Conservation (phyloP, 2,113 vertebrate genomes). For the Geothlypis trichas region DNA sequence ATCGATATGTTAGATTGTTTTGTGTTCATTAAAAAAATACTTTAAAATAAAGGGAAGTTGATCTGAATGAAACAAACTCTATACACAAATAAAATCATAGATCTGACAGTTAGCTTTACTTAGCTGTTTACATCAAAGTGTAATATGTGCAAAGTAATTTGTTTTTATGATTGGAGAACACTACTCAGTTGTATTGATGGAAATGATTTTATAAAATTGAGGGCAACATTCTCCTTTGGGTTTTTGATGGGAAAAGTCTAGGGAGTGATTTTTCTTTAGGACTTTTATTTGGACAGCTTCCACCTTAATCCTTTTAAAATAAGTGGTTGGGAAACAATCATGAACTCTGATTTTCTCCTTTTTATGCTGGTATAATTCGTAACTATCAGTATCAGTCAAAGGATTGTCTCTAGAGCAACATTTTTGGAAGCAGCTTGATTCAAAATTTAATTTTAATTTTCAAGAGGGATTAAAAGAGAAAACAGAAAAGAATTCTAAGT, state of each 20-base stretch:
- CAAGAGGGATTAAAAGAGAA: neutral
- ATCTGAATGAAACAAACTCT: neutral
- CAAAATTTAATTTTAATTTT: constrained; percentile 8
- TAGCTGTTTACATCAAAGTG: neutral
- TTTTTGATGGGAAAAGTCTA: neutral
- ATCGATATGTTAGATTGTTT: neutral
- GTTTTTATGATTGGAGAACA: neutral
- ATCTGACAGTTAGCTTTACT: neutral
- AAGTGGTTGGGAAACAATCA: neutral
- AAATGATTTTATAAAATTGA: neutral
- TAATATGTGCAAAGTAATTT: neutral
- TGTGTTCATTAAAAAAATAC: neutral
- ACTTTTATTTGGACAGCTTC: neutral
- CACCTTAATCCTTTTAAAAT: constrained; percentile 8
- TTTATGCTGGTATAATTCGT: neutral
- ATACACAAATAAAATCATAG: neutral
- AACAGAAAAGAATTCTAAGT: neutral
- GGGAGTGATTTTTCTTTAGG: neutral
- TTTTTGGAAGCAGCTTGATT: neutral
- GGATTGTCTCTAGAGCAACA: neutral
- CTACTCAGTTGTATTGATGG: neutral
- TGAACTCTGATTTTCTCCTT: neutral
- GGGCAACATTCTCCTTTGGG: neutral
- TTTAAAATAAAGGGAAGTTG: neutral
- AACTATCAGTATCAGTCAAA: neutral